Evolutionary conservation across 2,113 vertebrate species (phyloP).

Genomic region (Paedocypris sp.): DNA sequence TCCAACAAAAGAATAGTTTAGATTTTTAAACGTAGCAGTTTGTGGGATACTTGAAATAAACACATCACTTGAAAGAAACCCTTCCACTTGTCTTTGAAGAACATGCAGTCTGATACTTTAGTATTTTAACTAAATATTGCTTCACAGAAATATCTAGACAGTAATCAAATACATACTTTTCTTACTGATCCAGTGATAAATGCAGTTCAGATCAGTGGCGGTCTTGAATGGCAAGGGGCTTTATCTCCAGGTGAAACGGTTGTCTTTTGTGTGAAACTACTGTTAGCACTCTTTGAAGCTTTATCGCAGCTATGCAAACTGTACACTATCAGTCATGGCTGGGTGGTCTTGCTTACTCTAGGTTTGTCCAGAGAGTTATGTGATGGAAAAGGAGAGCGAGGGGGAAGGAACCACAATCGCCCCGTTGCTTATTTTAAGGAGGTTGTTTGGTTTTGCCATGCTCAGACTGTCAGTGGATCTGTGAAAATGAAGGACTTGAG

Average conservation of each 20-base stretch:
- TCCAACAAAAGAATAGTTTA: no score
- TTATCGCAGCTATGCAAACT: neutral
- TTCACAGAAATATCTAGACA: constrained; percentile 15
- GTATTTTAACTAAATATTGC: neutral
- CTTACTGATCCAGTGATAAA: constrained; percentile 16
- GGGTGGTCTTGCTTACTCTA: constrained; percentile 24
- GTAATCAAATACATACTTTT: neutral
- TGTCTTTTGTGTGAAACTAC: constrained; percentile 1
- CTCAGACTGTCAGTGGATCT: neutral
- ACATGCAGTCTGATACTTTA: neutral
- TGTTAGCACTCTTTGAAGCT: neutral
- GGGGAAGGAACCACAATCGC: neutral
- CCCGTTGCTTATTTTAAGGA: neutral
- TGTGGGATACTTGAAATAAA: neutral
- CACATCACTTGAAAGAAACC: neutral
- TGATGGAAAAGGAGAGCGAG: constrained; percentile 28
- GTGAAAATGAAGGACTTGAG: no score
- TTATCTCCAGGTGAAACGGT: constrained; percentile 6
- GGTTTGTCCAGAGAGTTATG: neutral
- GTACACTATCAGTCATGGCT: neutral
- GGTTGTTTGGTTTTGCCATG: neutral
- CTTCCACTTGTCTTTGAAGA: neutral
- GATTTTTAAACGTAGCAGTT: no score
- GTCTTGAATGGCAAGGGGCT: neutral
- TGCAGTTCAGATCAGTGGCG: neutral